Base-by-base conservation (phyloP, 2,888 invertebrate species). In the Perdita meconis region DNA sequence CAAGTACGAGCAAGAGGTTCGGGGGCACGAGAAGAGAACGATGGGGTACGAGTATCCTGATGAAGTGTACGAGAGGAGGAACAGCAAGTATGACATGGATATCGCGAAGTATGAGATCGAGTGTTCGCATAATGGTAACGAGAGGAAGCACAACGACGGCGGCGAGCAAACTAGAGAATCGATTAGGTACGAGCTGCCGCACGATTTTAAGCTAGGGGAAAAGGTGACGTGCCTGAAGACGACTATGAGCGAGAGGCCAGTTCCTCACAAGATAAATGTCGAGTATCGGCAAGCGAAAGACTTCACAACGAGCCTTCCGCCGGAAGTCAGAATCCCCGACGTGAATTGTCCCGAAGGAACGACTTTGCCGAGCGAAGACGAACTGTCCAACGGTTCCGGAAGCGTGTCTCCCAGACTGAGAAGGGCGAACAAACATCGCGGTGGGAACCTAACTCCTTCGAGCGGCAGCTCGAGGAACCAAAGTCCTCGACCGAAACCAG, bases 401-500 rank as follows among this genome's bases (percentile, higher is more conserved):
- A 94, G 93, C 82, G 92, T 93, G 10, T 94, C 94, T 0, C 94
- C 94, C 1, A 91, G 93, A 64, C 86, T 93, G 36, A 91, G 94
- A 44, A 91, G 94, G 55, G 90, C 93, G 5, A 91, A 90, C 19
- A 94, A 94, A 84, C 93, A 93, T 80, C 90, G 92, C 0, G 90
- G 90, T 22, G 92, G 92, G 1, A 93, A 92, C 60, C 88, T 93
- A 22, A 93, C 93, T 0, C 92, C 93, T 0, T 93, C 92, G 42
- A 93, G 93, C 65, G 92, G 92, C 16, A 93, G 93, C 80, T 94
- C 94, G 73, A 92, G 95, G 47, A 95, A 95, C 88, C 94, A 95
- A 76, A 95, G 95, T 84, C 95, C 95, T 0, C 90, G 95, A 53
- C 94, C 94, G 8, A 92, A 93, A 63, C 94, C 94, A n/a, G 95